A percentile compares a stretch with the other conserved stretches of the same genome.
Conservation (phyloP, 2,113 vertebrate species). For the Solea senegalensis region DNA sequence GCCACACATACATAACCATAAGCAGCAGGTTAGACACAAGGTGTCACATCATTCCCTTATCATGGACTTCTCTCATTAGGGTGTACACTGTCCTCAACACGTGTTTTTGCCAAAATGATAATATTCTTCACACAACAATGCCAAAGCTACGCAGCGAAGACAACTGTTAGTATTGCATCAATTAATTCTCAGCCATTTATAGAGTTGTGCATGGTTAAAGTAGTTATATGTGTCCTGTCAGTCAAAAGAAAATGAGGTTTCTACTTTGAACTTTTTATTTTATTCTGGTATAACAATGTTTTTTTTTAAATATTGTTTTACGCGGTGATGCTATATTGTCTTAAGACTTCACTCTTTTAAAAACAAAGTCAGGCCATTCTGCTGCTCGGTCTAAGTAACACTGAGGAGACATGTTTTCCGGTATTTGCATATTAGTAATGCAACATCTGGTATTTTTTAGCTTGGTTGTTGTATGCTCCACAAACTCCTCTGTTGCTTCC, state of each 20-base stretch:
- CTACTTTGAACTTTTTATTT: background rate
- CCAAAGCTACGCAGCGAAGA: constrained; percentile 22
- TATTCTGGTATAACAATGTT: no score
- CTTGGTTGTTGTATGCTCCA: background rate
- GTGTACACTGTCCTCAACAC: constrained; percentile 46
- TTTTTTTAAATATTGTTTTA: no score
- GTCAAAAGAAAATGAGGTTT: constrained; percentile 1
- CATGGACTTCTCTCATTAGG: constrained; percentile 61
- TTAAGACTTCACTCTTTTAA: no score
- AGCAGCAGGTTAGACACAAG: constrained; percentile 34
- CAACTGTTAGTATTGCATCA: constrained; percentile 24
- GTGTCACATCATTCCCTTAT: constrained; percentile 59
- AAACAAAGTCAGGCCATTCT: background rate
- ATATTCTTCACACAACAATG: constrained; percentile 36
- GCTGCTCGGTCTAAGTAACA: background rate
- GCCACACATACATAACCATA: background rate
- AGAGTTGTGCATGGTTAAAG: background rate
- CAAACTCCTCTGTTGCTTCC: constrained; percentile 20
- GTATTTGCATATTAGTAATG: constrained; percentile 30
- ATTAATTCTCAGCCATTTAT: constrained; percentile 24
- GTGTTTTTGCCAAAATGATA: constrained; percentile 61
- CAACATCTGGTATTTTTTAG: background rate
- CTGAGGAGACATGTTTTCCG: background rate
- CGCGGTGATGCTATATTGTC: no score
- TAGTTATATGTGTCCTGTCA: constrained; percentile 25